Evolutionary conservation across 2,888 invertebrate species (phyloP), one percentile per base, ranked within the genome.

Genomic region (Caenorhabditis sp.): DNA sequence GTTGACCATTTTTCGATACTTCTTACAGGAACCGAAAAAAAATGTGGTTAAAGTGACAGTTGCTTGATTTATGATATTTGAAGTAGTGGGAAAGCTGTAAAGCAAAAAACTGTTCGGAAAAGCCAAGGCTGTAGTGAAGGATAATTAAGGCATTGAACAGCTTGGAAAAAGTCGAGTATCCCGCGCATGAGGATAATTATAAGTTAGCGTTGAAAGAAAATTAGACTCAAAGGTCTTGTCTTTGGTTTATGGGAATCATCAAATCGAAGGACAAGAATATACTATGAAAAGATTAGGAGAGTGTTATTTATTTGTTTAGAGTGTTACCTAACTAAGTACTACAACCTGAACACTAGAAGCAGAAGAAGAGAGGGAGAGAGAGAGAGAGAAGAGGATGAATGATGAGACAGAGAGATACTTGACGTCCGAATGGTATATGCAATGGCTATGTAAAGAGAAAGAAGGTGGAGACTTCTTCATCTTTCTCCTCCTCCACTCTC

Each of bases 401-500:
- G 54, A 64, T n/a, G n/a, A 47, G 47, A 47, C 2, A 47, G 59
- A 64, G 64, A 51, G 64, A 51, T 38, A 74, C 63, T 63, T 56
- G 74, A 74, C 64, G 74, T 64, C 64, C 74, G 72, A 72, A 72
- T 72, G 72, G 72, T 59, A 72, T 59, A 59, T 59, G 72, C 47
- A 49, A 47, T 44, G 72, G 47, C 72, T 72, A 72, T 59, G 72
- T 72, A 72, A 72, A 72, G 72, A 72, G 59, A 72, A 70, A 44
- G 72, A 61, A 72, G 72, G 47, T 47, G 64, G 64, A 64, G 64
- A 64, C 64, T 24, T 56, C 51, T 68, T 68, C 31, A 44, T 10
- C 2, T 31, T 16, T 49, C 47, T 68, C 5, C 19, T 47, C 19
- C 51, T 54, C 8, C 0, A n/a, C 31, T 47, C 51, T 54, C 56